Base-by-base conservation (phyloP, 2,888 invertebrate species). In the Nemoura dubitans region DNA sequence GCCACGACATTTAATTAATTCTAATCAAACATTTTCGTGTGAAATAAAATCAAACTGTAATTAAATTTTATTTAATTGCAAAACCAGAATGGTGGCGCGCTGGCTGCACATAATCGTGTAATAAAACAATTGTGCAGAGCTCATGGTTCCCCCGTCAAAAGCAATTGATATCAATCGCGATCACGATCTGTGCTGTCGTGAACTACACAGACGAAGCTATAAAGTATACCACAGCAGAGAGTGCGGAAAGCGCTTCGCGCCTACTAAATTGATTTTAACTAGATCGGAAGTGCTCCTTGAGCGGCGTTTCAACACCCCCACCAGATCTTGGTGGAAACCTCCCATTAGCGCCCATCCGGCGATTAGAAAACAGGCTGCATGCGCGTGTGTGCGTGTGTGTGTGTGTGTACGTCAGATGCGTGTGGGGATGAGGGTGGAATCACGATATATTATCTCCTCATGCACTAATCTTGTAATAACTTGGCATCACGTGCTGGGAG, bases 311-410 rank as follows among this genome's bases (percentile, higher is more conserved):
- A 81, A 81, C 81, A n/a, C 81, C 81, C 81, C 81, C 78, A 26
- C 30, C 81, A 25, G n/a, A 81, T 81, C 81, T 81, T 81, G 10
- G 30, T 30, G 81, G 81, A n/a, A 16, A 30, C 29, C 16, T n/a
- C 81, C 28, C 10, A 81, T 81, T 81, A 81, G 81, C n/a, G 28
- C 28, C 29, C 81, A 27, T 81, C 81, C 81, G 81, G 81, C 81
- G 2, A 81, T 81, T 81, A 30, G 81, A 30, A 81, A 14, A 16
- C 6, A 27, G 59, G 59, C 59, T 36, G 36, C 59, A 59, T 21
- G 59, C 14, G 59, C 2, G 59, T 59, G 59, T 59, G 59, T 59
- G 59, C 59, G 10, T 7, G n/a, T n/a, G n/a, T 21, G 59, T 59
- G 59, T 21, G 59, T 59, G 59, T 59, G 59, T 59, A 14, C 59